Conservation (phyloP, 2,888 invertebrate genomes). For the Synergus itoensis region DNA sequence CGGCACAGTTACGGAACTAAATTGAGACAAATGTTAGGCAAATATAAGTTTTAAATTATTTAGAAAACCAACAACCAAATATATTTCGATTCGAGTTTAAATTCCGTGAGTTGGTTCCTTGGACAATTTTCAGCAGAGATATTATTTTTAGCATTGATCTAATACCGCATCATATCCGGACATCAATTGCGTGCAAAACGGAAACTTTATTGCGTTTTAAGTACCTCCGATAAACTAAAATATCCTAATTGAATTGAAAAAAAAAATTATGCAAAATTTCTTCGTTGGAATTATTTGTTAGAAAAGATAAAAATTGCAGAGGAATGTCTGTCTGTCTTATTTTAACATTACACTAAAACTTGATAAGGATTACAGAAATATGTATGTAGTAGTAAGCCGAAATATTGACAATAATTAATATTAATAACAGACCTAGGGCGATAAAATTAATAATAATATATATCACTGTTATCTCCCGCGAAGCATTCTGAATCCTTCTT, state of each 20-base stretch:
- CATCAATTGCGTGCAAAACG: slow-evolving; percentile 15
- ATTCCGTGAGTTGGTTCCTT: not conserved
- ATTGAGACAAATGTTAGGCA: too few relatives aligned
- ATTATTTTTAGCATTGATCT: slow-evolving; percentile 10
- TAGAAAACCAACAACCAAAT: not conserved
- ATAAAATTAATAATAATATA: slow-evolving; percentile 28
- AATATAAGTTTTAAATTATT: too few relatives aligned
- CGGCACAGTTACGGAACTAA: not conserved
- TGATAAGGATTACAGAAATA: slow-evolving; percentile 35
- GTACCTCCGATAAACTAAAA: not conserved
- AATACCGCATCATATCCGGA: slow-evolving; percentile 20
- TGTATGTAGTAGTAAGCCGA: slow-evolving; percentile 49
- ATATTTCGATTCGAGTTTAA: not conserved
- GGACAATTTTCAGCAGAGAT: slow-evolving; percentile 30
- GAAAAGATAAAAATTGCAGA: too few relatives aligned
- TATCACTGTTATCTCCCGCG: slow-evolving; percentile 34
- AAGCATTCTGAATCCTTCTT: slow-evolving; percentile 37
- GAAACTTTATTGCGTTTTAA: slow-evolving; percentile 29
- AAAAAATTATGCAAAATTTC: not conserved
- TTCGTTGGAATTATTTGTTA: not conserved
- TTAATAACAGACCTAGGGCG: slow-evolving; percentile 31
- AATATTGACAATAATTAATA: slow-evolving; percentile 59
- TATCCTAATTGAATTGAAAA: not conserved
- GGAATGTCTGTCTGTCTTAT: too few relatives aligned
- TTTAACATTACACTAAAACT: not conserved